Conservation (phyloP, 1,140 invertebrate species). For the Platyscapa corneri region DNA sequence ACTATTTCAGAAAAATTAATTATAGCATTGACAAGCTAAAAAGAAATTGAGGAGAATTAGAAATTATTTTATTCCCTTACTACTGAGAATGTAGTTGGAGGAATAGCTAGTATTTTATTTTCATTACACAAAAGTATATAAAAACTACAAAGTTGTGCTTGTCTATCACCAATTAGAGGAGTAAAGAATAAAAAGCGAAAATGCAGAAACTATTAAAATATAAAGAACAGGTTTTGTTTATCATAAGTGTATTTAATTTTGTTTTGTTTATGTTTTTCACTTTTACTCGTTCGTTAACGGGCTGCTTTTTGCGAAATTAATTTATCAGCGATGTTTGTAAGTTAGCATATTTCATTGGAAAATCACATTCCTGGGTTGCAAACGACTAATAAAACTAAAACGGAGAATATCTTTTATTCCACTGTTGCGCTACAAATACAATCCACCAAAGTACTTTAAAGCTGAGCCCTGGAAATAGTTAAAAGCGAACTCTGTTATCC, state of each 20-base stretch:
- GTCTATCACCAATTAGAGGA: conserved; percentile 34
- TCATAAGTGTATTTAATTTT: too few species aligned
- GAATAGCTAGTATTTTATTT: background rate
- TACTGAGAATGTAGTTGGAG: background rate
- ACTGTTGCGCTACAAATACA: background rate
- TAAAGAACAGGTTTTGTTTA: too few species aligned
- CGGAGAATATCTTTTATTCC: background rate
- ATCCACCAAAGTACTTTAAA: background rate
- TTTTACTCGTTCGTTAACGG: too few species aligned
- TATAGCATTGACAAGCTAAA: background rate
- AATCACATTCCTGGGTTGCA: background rate
- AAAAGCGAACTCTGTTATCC: background rate
- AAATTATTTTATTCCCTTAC: background rate
- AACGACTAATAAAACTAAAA: background rate
- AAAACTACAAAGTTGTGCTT: conserved; percentile 7
- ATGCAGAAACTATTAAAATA: background rate
- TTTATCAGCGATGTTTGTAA: too few species aligned
- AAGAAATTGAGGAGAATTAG: background rate
- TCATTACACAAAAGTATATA: too few species aligned
- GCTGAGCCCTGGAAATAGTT: background rate
- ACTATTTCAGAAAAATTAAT: background rate
- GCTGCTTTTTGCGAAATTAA: too few species aligned
- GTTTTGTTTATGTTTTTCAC: too few species aligned
- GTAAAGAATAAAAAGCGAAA: background rate
- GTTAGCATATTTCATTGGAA: too few species aligned